Evolutionary conservation across 2,797 vertebrate genomes (phyloP).

Genomic region (Holocentrus rufus): DNA sequence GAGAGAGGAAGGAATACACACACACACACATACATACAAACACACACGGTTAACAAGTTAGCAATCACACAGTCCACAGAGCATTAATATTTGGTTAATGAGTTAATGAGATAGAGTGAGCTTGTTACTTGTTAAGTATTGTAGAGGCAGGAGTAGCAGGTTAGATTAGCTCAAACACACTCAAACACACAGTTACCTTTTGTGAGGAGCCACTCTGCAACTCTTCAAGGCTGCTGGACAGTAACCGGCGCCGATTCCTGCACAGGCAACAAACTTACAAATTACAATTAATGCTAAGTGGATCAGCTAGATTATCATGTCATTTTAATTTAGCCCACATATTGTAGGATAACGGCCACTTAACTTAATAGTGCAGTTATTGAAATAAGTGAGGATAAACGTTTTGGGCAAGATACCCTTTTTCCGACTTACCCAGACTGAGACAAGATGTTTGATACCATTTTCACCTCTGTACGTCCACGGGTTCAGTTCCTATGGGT

Average conservation of each 20-base stretch:
- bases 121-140: background rate
- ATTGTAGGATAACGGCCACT: too few species aligned
- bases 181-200: slow-evolving; percentile 86
- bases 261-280: slow-evolving; percentile 13
- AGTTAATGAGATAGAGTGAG: slow-evolving; percentile 19
- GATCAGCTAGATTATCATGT: background rate
- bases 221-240: slow-evolving; percentile 95
- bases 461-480: too few species aligned
- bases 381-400: too few species aligned
- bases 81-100: slow-evolving; percentile 3
- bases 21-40: slow-evolving; percentile 32
- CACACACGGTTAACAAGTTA: slow-evolving; percentile 59
- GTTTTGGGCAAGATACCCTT: too few species aligned
- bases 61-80: slow-evolving; percentile 24
- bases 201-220: slow-evolving; percentile 87
- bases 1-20: slow-evolving; percentile 15
- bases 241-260: slow-evolving; percentile 84
- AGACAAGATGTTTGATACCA: too few species aligned
- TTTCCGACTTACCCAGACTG: too few species aligned
- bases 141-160: slow-evolving; percentile 7
- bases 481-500: too few species aligned
- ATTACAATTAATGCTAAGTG: background rate
- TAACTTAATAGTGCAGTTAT: too few species aligned
- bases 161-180: background rate
- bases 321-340: too few species aligned